Percentiles rank a stretch among this genome's conserved stretches.
These are phyloP conservation scores for Syngnathoides biaculeatus DNA, from an alignment of 2,113 vertebrate species.

Conservation along the genomic window DNA sequence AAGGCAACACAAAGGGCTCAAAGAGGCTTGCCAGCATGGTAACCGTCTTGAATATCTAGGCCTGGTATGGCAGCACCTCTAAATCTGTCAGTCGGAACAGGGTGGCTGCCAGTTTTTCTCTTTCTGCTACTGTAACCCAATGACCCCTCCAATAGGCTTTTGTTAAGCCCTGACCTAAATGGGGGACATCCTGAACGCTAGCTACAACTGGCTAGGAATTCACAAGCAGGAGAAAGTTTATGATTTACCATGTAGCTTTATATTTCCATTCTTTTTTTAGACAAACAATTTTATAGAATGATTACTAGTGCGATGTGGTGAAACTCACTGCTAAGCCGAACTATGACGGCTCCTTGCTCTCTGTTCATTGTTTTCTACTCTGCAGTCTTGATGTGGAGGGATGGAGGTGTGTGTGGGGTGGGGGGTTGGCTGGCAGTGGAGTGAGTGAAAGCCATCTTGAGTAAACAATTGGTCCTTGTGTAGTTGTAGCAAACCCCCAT, in stretches of 20 bases:
- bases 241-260: conserved; percentile 21
- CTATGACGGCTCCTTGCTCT: conserved; percentile 40
- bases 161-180: conserved; percentile 31
- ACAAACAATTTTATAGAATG: conserved; percentile 11
- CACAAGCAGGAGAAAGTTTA: conserved; percentile 19
- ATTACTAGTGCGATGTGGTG: conserved; percentile 34
- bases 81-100: conserved; percentile 54
- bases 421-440: conserved; percentile 22
- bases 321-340: conserved; percentile 38
- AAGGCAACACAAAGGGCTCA: conserved; percentile 64
- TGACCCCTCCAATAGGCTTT: conserved; percentile 31
- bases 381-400: conserved; percentile 54
- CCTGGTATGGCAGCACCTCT: conserved; percentile 52
- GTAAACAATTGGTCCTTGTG: conserved; percentile 71
- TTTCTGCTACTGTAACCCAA: conserved; percentile 54
- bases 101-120: conserved; percentile 43
- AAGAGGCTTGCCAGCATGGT: conserved; percentile 68
- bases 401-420: conserved; percentile 32
- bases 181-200: conserved; percentile 3
- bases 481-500: conserved; percentile 35
- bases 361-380: conserved; percentile 58
- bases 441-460: conserved; percentile 60
- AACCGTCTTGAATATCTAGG: conserved; percentile 64
- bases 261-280: conserved; percentile 8
- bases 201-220: conserved; percentile 1